A percentile compares a stretch with the other conserved stretches of the same genome.
phyloP scores from a whole-genome alignment of 2,797 vertebrate species.

The Chelonia mydas region DNA sequence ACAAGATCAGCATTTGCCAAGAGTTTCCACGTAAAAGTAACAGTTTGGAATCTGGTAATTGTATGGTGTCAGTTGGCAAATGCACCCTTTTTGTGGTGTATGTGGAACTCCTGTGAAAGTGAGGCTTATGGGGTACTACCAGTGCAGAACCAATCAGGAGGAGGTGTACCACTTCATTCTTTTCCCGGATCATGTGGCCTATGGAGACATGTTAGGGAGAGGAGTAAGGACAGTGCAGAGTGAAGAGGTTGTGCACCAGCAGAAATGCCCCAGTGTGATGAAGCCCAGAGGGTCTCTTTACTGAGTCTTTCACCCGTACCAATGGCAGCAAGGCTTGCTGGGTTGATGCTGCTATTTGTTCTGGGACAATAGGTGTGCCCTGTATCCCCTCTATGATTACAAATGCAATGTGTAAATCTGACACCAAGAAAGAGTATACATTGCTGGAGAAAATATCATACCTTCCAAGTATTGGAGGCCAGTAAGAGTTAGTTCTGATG shows the following conservation, averaged over 20 bases:
- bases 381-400: background rate
- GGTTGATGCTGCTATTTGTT: background rate
- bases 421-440: background rate
- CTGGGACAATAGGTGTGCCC: constrained; percentile 22
- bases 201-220: background rate
- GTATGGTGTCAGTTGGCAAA: background rate
- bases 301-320: background rate
- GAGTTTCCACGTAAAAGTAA: background rate
- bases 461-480: background rate
- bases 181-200: background rate
- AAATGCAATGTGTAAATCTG: constrained; percentile 12
- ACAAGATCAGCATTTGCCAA: background rate
- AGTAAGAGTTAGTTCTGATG: background rate
- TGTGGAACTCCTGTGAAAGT: background rate
- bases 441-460: constrained; percentile 33
- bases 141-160: background rate
- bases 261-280: background rate
- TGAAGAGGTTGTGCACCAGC: background rate
- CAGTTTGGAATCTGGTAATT: background rate
- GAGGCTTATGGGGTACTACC: fast-evolving
- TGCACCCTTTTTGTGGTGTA: background rate
- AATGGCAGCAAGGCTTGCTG: constrained; percentile 4
- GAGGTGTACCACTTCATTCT: background rate
- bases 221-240: background rate
- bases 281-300: fast-evolving